Evolutionary conservation across 1,140 invertebrate species (phyloP).

Genomic region (Saccostrea echinata): DNA sequence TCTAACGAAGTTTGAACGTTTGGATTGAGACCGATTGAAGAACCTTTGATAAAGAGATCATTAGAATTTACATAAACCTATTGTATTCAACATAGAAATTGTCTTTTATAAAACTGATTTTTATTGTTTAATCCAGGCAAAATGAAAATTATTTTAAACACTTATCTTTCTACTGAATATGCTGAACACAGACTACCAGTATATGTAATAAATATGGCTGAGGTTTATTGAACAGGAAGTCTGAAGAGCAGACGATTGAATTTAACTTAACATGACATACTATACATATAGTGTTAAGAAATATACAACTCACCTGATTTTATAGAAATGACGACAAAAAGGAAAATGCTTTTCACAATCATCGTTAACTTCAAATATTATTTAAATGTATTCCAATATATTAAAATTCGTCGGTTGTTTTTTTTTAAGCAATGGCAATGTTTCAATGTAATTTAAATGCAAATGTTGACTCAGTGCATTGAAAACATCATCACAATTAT

Average conservation of each 20-base stretch:
- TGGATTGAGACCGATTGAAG: background rate
- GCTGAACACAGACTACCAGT: too few species aligned
- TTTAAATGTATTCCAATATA: background rate
- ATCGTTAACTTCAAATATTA: background rate
- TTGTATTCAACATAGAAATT: too few species aligned
- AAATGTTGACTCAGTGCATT: background rate
- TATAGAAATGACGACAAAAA: background rate
- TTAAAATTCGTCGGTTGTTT: background rate
- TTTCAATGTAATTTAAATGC: background rate
- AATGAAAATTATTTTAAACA: too few species aligned
- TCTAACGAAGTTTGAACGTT: background rate
- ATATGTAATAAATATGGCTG: too few species aligned
- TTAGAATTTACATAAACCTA: background rate
- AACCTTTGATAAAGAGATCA: background rate
- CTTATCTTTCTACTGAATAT: too few species aligned
- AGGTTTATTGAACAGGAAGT: background rate
- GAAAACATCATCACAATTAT: background rate
- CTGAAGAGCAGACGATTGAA: background rate
- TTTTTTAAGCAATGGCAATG: background rate
- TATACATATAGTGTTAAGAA: too few species aligned
- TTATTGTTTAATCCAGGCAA: too few species aligned
- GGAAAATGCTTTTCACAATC: background rate
- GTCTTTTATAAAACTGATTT: too few species aligned
- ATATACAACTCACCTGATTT: background rate
- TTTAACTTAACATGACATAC: too few species aligned